Base-by-base conservation (phyloP, 2,797 vertebrate species). In the Tapera naevia region DNA sequence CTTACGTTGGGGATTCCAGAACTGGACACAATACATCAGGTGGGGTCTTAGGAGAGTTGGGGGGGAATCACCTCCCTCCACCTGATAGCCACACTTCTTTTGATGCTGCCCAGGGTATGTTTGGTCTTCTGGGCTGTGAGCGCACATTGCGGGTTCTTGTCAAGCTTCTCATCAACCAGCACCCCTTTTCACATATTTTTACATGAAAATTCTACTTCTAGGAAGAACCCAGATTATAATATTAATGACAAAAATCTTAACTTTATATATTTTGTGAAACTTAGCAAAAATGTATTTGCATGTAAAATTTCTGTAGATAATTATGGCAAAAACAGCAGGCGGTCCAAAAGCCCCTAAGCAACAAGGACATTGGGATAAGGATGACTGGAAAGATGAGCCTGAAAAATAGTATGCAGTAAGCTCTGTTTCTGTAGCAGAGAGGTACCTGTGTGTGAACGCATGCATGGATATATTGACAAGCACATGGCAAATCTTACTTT, bases 301-400 rank as follows among this genome's bases (percentile, higher is more conserved):
- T 96, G 53, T 96, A 80, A 97, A 97, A 97, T 95, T 94, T 76
- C 96, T 97, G 28, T 97, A 99, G 99, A 99, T 99, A 98, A 99
- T 99, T 98, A 99, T 99, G 99, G 99, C 99, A 97, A 99, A 99
- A 96, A 86, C 99, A 97, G 98, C 99, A 97, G 99, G 99, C 66
- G 99, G 99, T 98, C 99, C 99, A 95, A 99, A 97, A 95, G 95
- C 98, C 96, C 98, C 99, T 95, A 98, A 99, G 93, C 98, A 99
- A 96, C 98, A 98, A 98, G 99, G 98, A 98, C 98, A 99, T 70
- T 99, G 99, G 99, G 99, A 99, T 98, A 99, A 98, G 96, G 99
- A 99, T 95, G 97, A 97, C 93, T 99, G 98, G 98, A 98, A 98
- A 25, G 99, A 99, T 28, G 98, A 97, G 50, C 98, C 98, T 93